phyloP scores from a whole-genome alignment of 2,888 invertebrate genomes.

The Oasisia sp. region DNA sequence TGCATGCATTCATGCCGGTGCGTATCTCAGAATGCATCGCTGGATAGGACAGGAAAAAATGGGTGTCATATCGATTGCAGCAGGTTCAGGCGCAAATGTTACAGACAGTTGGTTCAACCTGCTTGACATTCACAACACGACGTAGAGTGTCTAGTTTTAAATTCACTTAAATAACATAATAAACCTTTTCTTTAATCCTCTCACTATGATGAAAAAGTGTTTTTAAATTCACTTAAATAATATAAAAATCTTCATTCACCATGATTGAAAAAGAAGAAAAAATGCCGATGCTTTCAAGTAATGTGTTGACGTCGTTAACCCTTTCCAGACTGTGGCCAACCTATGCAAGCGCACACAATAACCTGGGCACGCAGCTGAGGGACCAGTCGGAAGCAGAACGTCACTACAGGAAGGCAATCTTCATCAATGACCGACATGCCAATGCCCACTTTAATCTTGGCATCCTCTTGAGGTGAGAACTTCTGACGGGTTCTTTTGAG shows the following conservation, averaged over 20 bases:
- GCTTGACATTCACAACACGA: too few species aligned
- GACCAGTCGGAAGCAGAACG: constrained; percentile 75
- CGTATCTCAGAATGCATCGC: not conserved
- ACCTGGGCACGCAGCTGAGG: constrained; percentile 81
- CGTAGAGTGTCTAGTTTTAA: too few species aligned
- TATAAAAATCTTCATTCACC: not conserved
- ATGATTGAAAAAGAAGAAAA: not conserved
- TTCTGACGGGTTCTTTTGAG: not conserved
- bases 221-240: too few species aligned
- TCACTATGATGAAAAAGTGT: not conserved
- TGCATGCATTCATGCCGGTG: not conserved
- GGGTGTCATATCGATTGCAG: not conserved
- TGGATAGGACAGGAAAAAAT: not conserved
- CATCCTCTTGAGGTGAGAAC: constrained; percentile 58
- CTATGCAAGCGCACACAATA: constrained; percentile 88
- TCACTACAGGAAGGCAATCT: constrained; percentile 73
- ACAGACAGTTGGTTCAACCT: not conserved
- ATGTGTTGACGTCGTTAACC: not conserved
- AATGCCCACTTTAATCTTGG: constrained; percentile 90
- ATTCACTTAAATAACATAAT: too few species aligned
- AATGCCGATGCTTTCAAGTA: not conserved
- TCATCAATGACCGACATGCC: constrained; percentile 82
- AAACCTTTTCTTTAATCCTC: not conserved
- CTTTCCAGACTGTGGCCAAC: constrained; percentile 80
- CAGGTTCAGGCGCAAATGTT: not conserved